These are phyloP conservation scores for Macrosiphum euphorbiae DNA, from an alignment of 2,888 invertebrate genomes.

Conservation along the genomic window DNA sequence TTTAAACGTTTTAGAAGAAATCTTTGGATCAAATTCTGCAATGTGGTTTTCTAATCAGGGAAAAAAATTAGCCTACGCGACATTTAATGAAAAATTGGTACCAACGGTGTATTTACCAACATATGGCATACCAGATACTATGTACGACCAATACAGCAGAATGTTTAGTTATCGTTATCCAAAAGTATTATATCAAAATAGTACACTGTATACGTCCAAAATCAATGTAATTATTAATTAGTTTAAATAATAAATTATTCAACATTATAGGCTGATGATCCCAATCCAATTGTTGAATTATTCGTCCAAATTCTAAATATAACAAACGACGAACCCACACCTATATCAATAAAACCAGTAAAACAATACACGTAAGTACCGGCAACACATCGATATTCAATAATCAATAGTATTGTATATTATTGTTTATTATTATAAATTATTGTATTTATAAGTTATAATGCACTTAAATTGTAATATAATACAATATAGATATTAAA, in stretches of 20 bases:
- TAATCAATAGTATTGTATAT: background rate
- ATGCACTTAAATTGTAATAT: background rate
- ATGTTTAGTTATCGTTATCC: slow-evolving; percentile 84
- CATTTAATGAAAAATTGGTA: slow-evolving; percentile 83
- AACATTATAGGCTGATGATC: slow-evolving; percentile 9
- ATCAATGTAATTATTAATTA: background rate
- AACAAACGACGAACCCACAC: background rate
- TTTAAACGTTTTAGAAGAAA: slow-evolving; percentile 81
- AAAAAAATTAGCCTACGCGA: slow-evolving; percentile 82
- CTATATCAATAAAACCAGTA: slow-evolving; percentile 31
- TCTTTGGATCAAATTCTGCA: slow-evolving; percentile 85
- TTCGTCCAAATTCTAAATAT: slow-evolving; percentile 13
- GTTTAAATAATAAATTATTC: background rate
- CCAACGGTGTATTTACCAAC: slow-evolving; percentile 83
- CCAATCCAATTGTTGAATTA: slow-evolving; percentile 37
- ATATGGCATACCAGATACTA: slow-evolving; percentile 84
- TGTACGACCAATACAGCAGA: slow-evolving; percentile 83
- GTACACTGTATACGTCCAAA: background rate
- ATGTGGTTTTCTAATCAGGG: slow-evolving; percentile 92
- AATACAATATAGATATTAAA: background rate
- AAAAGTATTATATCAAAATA: slow-evolving; percentile 74
- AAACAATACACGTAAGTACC: slow-evolving; percentile 31
- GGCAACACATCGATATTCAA: background rate
- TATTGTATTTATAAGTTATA: background rate
- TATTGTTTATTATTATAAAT: background rate